Evolutionary conservation across 2,797 vertebrate genomes (phyloP), one percentile per base, ranked within the genome.

Genomic region (Pyrrhura leucotis): DNA sequence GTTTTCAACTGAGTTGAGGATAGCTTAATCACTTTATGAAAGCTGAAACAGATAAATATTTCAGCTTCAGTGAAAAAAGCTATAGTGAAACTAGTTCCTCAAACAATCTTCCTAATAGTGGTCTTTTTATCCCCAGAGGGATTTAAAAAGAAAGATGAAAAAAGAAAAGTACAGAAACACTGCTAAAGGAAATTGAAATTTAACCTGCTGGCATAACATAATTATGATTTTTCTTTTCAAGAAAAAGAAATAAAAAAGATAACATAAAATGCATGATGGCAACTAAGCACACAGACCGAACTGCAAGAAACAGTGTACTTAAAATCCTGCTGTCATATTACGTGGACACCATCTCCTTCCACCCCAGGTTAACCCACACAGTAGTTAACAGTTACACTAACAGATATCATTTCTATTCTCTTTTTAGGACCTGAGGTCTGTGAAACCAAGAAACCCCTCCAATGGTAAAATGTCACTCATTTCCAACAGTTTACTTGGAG

Each of bases 181-280:
- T 42, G 51, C 39, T 63, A 50, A 88, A 89, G n/a, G 69, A 93
- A 93, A 96, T 50, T 66, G 93, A 93, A 95, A 90, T 93, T 89
- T 95, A 93, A 92, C 80, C 67, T 93, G 66, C 71, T 89, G 47
- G 31, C 40, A 61, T 78, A 81, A 91, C n/a, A 62, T 44, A 80
- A 35, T 74, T 78, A 75, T 2, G n/a, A 73, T 69, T 53, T 54
- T 67, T 50, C 82, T 76, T 85, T 75, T 78, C 25, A 84, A 78
- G 58, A 53, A 78, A 83, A 75, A 69, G 17, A 88, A 89, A 50
- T 54, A 65, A 91, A 63, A 74, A 45, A 53, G n/a, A 6, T 20
- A 72, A 74, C 26, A 10, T 9, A 54, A 82, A 66, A 33, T 0
- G 1, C 22, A 19, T 5, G 20, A 78, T 39, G 29, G 42, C 35